Conservation (phyloP, 64 coral and sea anemone species). For the Platygyra sinensis region DNA sequence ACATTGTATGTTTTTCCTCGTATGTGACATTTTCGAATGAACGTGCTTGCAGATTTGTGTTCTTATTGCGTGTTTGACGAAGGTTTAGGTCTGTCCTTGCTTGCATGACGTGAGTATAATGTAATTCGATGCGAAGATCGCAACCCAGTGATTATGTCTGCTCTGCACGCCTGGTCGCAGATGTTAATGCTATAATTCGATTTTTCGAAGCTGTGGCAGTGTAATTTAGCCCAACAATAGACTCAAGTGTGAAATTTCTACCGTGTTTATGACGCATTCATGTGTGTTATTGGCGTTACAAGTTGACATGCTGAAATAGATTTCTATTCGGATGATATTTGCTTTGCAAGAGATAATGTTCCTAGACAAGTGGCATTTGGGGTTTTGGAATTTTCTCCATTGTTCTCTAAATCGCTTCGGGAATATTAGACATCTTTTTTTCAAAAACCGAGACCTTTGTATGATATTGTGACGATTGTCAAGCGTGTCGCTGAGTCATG, state of each 20-base stretch:
- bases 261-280: neutral
- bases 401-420: neutral
- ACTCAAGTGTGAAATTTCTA: neutral
- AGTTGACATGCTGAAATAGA: neutral
- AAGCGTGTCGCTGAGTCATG: neutral
- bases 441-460: neutral
- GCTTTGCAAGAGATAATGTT: constrained; percentile 13
- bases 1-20: neutral
- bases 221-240: too few species aligned
- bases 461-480: constrained; percentile 21
- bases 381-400: constrained; percentile 34
- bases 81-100: neutral
- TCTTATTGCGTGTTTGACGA: constrained; percentile 6
- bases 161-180: neutral
- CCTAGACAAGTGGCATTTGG: constrained; percentile 6
- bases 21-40: neutral
- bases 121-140: constrained; percentile 28
- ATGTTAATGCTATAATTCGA: neutral
- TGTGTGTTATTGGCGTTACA: neutral
- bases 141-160: neutral
- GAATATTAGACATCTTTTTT: neutral
- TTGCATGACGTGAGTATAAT: constrained; percentile 17
- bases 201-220: neutral
- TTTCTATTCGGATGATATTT: constrained; percentile 13
- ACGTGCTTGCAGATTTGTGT: neutral